These are phyloP conservation scores for Linyphia triangularis DNA, from an alignment of 2,888 invertebrate species.

Conservation along the genomic window DNA sequence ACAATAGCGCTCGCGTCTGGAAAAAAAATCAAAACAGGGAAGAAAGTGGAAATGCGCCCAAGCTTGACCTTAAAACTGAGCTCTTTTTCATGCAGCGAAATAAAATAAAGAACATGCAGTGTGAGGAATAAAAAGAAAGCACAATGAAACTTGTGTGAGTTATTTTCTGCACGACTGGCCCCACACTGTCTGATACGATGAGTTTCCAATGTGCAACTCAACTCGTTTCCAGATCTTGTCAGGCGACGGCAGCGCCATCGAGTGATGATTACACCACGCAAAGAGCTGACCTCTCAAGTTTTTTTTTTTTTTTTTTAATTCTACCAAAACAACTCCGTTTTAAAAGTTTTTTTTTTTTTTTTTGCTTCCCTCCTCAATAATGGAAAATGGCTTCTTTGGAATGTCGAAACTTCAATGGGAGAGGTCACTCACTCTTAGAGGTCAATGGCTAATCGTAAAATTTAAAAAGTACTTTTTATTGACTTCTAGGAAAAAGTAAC, in stretches of 20 bases:
- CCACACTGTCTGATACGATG: constrained; percentile 33
- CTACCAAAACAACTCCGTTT: constrained; percentile 35
- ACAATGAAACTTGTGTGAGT: constrained; percentile 57
- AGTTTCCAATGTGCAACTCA: constrained; percentile 45
- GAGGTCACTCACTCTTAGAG: constrained; percentile 17
- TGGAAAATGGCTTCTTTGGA: constrained; percentile 17
- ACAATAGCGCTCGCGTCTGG: constrained; percentile 57
- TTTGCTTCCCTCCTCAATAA: constrained; percentile 11
- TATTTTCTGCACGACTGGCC: constrained; percentile 71
- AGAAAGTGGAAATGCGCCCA: constrained; percentile 62
- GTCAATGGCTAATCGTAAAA: constrained; percentile 21
- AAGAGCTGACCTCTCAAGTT: constrained; percentile 22
- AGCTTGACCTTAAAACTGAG: constrained; percentile 66
- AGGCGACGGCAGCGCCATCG: background rate
- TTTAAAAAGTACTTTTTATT: constrained; percentile 6
- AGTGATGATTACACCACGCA: background rate
- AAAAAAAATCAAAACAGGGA: constrained; percentile 25
- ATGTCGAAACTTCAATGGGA: constrained; percentile 21
- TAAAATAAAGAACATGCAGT: constrained; percentile 22
- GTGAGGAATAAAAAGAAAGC: constrained; percentile 17
- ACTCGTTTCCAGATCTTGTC: constrained; percentile 23
- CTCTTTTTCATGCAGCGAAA: constrained; percentile 32
- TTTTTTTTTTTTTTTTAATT: constrained; percentile 14
- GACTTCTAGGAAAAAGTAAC: background rate
- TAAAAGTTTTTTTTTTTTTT: too few species aligned